Base-by-base conservation (phyloP, 2,113 vertebrate species). In the Nycticryphes semicollaris region DNA sequence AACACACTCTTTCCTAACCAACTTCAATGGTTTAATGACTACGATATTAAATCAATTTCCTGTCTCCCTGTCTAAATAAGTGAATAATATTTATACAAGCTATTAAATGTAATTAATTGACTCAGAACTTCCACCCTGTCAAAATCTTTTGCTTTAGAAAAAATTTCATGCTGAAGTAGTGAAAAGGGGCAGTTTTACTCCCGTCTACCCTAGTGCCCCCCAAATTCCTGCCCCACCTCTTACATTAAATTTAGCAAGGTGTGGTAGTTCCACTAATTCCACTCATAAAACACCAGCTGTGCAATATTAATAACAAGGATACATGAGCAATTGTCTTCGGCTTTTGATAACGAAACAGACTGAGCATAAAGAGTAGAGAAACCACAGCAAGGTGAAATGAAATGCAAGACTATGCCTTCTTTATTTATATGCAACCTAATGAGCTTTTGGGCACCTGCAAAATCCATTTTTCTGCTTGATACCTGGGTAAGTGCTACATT, bases 361-460 rank as follows among this genome's bases (percentile, higher is more conserved):
- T 53, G 51, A 84, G 35, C 11, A 66, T 59, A 47, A 5, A 0
- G 1, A 59, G 10, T 11, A 47, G 24, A 53, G 43, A 75, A 47
- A 27, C 1, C 10, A 15, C 30, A 39, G 28, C 28, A 78, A 54
- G 45, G 28, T 11, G 14, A 50, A 21, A 3, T 30, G 13, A 64
- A 51, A 57, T 1, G 0, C 4, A 3, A 35, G 9, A 9, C 39
- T 20, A 25, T 0, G 0, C 23, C 7, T 50, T 50, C 22, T 57
- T 35, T 41, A 45, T 28, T 62, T 45, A 39, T 22, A 13, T 30
- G 31, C 57, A 47, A 14, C 30, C 47, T 73, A 6, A 4, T 51
- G 33, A 35, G 15, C 14, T 67, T 47, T 31, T 35, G 53, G 25
- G 17, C 7, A 62, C 23, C 51, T 41, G 51, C 8, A 59, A 51